phyloP scores from a whole-genome alignment of 2,888 invertebrate species.

The Pycnomerus fuliginosus region DNA sequence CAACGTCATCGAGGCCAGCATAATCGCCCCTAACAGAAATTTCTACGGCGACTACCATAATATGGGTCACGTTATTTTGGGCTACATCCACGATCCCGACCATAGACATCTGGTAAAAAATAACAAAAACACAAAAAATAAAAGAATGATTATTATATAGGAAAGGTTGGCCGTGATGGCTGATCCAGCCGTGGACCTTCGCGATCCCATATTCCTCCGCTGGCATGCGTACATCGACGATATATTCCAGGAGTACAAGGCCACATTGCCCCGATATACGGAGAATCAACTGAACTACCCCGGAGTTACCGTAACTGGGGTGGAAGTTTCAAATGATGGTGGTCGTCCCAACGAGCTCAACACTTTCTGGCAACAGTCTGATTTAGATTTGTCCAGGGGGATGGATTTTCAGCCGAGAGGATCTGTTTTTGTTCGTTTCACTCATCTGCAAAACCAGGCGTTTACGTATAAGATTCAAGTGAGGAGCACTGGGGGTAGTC shows the following conservation, averaged over 20 bases:
- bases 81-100: conserved; percentile 79
- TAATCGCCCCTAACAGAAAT: conserved; percentile 66
- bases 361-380: conserved; percentile 80
- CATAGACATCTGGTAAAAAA: conserved; percentile 70
- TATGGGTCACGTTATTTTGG: conserved; percentile 75
- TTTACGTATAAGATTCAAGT: conserved; percentile 62
- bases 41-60: conserved; percentile 83
- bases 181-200: conserved; percentile 81
- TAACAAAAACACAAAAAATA: too few species aligned
- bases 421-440: conserved; percentile 67
- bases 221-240: conserved; percentile 82
- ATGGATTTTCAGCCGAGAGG: conserved; percentile 82
- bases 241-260: conserved; percentile 74
- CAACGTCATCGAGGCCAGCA: conserved; percentile 74
- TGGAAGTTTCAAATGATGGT: conserved; percentile 58
- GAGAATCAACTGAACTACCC: conserved; percentile 61
- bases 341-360: conserved; percentile 58
- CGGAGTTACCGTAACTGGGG: conserved; percentile 61
- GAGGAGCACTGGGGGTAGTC: conserved; percentile 45
- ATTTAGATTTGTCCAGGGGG: conserved; percentile 75
- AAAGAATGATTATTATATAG: conserved; percentile 49
- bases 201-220: conserved; percentile 84
- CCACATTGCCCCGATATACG: conserved; percentile 65
- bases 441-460: conserved; percentile 74
- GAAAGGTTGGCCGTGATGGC: conserved; percentile 84